Evolutionary conservation across 1,140 invertebrate species (phyloP), one percentile per base, ranked within the genome.

Genomic region (Holotrichia oblita): DNA sequence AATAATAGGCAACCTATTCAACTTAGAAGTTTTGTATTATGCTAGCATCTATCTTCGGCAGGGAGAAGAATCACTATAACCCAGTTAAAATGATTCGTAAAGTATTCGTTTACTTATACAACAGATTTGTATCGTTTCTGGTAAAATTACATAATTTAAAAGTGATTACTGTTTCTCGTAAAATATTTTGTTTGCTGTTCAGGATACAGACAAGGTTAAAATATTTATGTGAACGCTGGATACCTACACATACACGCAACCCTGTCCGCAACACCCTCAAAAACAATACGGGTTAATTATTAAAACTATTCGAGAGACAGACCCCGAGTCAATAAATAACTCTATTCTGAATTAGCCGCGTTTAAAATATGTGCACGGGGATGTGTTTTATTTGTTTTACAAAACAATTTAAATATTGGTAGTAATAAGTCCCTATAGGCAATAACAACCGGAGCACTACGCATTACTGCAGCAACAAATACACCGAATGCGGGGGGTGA

Each of bases 371-470:
- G 61, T 17, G 27, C 61, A 27, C 61, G 61, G 61, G 61, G 61
- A 69, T 69, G 61, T 69, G 61, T 69, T 69, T 69, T 69, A 69
- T 69, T 69, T 69, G 61, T 69, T 69, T 69, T 69, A 69, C 61
- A 69, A 69, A 69, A 69, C 61, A 69, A 69, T 69, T 69, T 69
- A 69, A 69, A 69, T 69, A 69, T 69, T 69, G 61, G 61, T 69
- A 34, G 27, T 34, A 69, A 69, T 69, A 69, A 69, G 61, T 27
- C 61, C 61, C 61, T 14, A 17, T 69, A 69, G 61, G 20, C 61
- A 69, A 69, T 69, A 69, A 27, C 27, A 69, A 69, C 61, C n/a
- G 44, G n/a, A 48, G n/a, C 44, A 48, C 44, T n/a, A 48, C 44
- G 44, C 44, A 69, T 22, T 55, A 55, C 61, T 27, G 61, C 61